Percentiles rank a stretch among this genome's conserved stretches.
These are phyloP conservation scores for Brachionus manjavacas DNA, from an alignment of 1,140 invertebrate genomes.

Conservation along the genomic window DNA sequence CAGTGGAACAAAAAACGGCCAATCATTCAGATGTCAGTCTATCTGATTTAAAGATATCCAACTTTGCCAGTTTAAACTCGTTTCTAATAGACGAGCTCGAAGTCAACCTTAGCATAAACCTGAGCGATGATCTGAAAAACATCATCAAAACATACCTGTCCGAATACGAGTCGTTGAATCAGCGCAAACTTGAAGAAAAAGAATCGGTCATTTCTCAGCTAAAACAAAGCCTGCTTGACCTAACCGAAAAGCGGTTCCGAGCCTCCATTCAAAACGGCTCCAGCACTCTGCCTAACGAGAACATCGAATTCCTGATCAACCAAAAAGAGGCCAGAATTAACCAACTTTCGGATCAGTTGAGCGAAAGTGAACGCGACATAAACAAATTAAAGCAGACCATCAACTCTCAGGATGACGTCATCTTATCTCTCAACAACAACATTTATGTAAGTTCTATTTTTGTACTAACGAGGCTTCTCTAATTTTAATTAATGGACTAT, in stretches of 20 bases:
- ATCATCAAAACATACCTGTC: not conserved
- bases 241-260: conserved; percentile 20
- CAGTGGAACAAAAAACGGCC: not conserved
- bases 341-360: not conserved
- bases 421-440: conserved; percentile 11
- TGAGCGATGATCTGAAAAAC: conserved; percentile 25
- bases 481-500: too few relatives aligned
- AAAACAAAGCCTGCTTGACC: conserved; percentile 14
- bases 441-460: not conserved
- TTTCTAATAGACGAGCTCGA: conserved; percentile 15
- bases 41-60: not conserved
- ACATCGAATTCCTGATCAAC: not conserved
- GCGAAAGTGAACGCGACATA: not conserved
- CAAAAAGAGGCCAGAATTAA: conserved; percentile 11
- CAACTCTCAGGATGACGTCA: conserved; percentile 7
- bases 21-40: not conserved
- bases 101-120: not conserved
- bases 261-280: not conserved
- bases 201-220: not conserved
- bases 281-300: not conserved
- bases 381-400: not conserved
- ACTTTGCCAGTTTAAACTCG: not conserved
- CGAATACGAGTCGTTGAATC: not conserved
- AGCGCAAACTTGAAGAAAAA: conserved; percentile 17
- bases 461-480: not conserved